phyloP scores from a whole-genome alignment of 1,140 invertebrate species.

The Helicorthomorpha holstii region DNA sequence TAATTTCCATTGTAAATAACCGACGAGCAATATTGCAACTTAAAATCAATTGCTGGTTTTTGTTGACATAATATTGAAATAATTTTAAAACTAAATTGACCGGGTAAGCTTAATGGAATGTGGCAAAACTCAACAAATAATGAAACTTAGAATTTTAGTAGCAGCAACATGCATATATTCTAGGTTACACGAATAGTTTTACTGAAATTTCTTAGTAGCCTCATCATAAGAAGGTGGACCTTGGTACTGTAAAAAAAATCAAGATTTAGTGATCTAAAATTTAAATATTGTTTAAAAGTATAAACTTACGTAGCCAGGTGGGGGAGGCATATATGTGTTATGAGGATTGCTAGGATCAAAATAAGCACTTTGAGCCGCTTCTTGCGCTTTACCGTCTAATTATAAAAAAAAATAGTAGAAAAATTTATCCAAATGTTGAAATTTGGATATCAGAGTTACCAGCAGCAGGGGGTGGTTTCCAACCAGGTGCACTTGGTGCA shows the following conservation, averaged over 20 bases:
- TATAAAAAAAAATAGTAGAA: background rate
- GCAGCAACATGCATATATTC: too few species aligned
- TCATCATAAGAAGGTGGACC: conserved; percentile 10
- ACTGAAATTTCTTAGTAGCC: conserved; percentile 9
- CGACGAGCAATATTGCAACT: too few species aligned
- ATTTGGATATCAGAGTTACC: conserved; percentile 3
- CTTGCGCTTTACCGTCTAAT: conserved; percentile 64
- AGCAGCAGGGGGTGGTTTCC: conserved; percentile 12
- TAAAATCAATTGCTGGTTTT: too few species aligned
- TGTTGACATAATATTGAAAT: too few species aligned
- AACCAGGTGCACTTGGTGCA: conserved; percentile 11
- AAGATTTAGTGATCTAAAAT: background rate
- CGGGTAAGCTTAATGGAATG: too few species aligned
- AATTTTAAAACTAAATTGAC: too few species aligned
- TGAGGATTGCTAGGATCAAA: conserved; percentile 68
- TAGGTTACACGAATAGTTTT: too few species aligned
- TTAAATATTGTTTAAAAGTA: background rate
- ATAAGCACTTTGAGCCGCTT: conserved; percentile 57
- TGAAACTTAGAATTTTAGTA: too few species aligned
- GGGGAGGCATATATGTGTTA: conserved; percentile 67
- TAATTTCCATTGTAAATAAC: too few species aligned
- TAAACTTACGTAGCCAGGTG: conserved; percentile 1
- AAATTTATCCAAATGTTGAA: conserved; percentile 4
- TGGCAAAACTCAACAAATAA: too few species aligned
- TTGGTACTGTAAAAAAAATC: background rate